Conservation (phyloP, 1,140 invertebrate species). For the Homalodisca vitripennis region DNA sequence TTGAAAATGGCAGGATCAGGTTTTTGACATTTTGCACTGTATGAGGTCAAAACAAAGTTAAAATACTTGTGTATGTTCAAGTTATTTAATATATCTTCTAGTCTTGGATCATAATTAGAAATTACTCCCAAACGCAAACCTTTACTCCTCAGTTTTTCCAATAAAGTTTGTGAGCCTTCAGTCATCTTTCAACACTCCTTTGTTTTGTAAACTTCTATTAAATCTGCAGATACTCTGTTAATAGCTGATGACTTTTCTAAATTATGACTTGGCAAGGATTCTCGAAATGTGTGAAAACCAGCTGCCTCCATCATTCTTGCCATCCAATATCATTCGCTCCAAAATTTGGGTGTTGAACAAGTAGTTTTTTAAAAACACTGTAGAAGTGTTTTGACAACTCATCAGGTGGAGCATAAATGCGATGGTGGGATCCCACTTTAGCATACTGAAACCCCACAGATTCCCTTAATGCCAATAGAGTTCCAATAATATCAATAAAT, state of each 20-base stretch:
- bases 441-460: conserved; percentile 73
- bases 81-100: conserved; percentile 64
- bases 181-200: conserved; percentile 67
- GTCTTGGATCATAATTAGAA: conserved; percentile 84
- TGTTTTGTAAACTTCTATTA: conserved; percentile 64
- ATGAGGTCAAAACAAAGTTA: conserved; percentile 78
- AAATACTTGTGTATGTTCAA: conserved; percentile 67
- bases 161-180: conserved; percentile 60
- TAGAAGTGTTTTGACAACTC: conserved; percentile 63
- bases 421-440: conserved; percentile 64
- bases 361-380: conserved; percentile 61
- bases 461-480: conserved; percentile 68
- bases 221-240: conserved; percentile 56
- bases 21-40: conserved; percentile 70
- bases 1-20: conserved; percentile 73
- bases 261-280: conserved; percentile 31
- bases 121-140: conserved; percentile 69
- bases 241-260: conserved; percentile 49
- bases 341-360: conserved; percentile 74
- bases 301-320: conserved; percentile 73
- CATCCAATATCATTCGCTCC: conserved; percentile 67
- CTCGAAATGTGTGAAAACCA: conserved; percentile 29
- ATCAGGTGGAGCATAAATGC: conserved; percentile 59
- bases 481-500: conserved; percentile 89
- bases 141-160: conserved; percentile 56